Percentiles rank a stretch among this genome's conserved stretches.
phyloP scores from a whole-genome alignment of 2,113 vertebrate genomes.

The Xenus cinereus region DNA sequence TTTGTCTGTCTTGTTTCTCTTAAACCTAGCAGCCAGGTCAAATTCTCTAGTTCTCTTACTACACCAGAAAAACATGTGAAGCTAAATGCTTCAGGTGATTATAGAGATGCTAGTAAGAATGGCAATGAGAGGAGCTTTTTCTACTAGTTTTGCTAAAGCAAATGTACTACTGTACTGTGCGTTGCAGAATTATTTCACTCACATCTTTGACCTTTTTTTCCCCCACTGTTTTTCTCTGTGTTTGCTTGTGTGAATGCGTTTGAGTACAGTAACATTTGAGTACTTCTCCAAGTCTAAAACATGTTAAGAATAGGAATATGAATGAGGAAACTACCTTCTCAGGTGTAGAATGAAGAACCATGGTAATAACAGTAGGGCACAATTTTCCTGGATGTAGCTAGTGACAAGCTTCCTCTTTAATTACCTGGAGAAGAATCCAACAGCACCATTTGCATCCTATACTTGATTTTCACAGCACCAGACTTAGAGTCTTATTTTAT shows the following conservation, averaged over 20 bases:
- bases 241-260: neutral
- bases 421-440: neutral
- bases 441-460: neutral
- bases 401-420: neutral
- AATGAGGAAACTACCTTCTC: neutral
- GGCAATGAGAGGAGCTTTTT: neutral
- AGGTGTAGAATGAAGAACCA: neutral
- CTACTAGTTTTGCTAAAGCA: neutral
- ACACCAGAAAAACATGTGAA: neutral
- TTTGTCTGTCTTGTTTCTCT: neutral
- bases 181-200: neutral
- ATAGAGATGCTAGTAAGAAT: neutral
- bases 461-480: neutral
- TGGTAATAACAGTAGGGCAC: neutral
- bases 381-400: neutral
- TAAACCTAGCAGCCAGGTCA: neutral
- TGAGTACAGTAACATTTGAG: neutral
- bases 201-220: neutral
- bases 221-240: neutral
- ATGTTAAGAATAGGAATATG: neutral
- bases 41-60: neutral
- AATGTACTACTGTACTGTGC: neutral
- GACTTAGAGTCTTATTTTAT: neutral
- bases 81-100: neutral
- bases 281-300: neutral